A percentile compares a stretch with the other conserved stretches of the same genome.
Conservation (phyloP, 2,797 vertebrate genomes). For the Ataeniobius toweri region DNA sequence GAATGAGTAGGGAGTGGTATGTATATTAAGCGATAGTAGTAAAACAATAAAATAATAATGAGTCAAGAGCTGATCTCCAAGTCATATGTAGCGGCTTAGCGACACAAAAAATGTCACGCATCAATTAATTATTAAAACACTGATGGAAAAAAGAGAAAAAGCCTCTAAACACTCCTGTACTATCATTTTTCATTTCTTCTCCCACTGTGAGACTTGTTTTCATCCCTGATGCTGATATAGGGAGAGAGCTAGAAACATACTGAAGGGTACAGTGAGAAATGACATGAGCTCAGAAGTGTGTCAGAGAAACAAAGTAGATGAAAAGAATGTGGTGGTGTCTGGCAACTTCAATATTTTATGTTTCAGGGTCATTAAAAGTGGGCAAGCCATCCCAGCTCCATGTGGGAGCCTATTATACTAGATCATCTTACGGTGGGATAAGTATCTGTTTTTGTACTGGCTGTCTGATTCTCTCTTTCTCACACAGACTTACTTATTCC, state of each 20-base stretch:
- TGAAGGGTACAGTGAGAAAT: constrained; percentile 4
- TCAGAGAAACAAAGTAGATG: constrained; percentile 17
- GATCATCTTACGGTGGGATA: constrained; percentile 38
- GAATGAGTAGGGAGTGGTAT: neutral
- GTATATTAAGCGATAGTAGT: neutral
- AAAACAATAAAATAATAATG: constrained; percentile 50
- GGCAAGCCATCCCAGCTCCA: constrained; percentile 32
- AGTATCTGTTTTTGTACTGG: constrained; percentile 27
- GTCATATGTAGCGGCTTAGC: constrained; percentile 44
- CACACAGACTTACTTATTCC: neutral
- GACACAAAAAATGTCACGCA: constrained; percentile 35
- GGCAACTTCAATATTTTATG: constrained; percentile 53
- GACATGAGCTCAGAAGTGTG: constrained; percentile 24
- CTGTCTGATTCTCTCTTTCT: constrained; percentile 8
- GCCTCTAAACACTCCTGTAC: neutral
- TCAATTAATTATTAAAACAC: constrained; percentile 57
- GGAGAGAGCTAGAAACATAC: constrained; percentile 8
- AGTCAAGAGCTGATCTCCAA: constrained; percentile 35
- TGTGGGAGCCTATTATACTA: constrained; percentile 45
- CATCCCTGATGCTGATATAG: constrained; percentile 22
- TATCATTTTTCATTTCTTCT: neutral
- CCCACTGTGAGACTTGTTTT: constrained; percentile 10
- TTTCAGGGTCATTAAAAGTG: constrained; percentile 62
- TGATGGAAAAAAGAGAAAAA: constrained; percentile 17
- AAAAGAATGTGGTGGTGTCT: constrained; percentile 26